phyloP scores from a whole-genome alignment of 1,140 invertebrate species.

The Eciton burchellii region DNA sequence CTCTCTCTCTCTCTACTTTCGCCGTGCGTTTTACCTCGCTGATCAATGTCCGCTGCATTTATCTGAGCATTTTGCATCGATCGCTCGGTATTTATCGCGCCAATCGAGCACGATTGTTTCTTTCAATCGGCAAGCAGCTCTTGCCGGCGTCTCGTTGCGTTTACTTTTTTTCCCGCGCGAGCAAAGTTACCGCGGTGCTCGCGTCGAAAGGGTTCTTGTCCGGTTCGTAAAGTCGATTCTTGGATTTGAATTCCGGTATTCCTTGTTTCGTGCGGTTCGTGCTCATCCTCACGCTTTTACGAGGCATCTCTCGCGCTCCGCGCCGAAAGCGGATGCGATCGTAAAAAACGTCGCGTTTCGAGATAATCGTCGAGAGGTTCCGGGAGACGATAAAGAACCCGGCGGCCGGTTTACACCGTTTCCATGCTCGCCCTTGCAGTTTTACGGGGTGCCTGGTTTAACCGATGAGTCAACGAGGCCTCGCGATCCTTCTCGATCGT shows the following conservation, averaged over 20 bases:
- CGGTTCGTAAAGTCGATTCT: slow-evolving; percentile 65
- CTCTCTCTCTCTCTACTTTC: slow-evolving; percentile 22
- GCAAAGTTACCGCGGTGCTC: not conserved
- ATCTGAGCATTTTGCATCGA: slow-evolving; percentile 14
- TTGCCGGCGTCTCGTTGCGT: not conserved
- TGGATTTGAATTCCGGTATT: slow-evolving; percentile 55
- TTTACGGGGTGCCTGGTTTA: slow-evolving; percentile 10
- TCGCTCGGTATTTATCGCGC: slow-evolving; percentile 11
- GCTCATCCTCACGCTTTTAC: slow-evolving; percentile 25
- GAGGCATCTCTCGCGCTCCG: slow-evolving; percentile 23
- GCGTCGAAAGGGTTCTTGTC: slow-evolving; percentile 39
- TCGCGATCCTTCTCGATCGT: not conserved
- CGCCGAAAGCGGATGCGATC: slow-evolving; percentile 35
- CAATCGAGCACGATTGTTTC: not conserved
- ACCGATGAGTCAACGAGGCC: not conserved
- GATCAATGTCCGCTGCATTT: slow-evolving; percentile 29
- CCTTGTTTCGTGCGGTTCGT: not conserved
- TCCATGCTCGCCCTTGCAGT: not conserved
- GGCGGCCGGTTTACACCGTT: not conserved
- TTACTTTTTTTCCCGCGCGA: slow-evolving; percentile 12
- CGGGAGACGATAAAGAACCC: slow-evolving; percentile 18
- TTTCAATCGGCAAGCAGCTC: not conserved
- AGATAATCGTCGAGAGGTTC: slow-evolving; percentile 43
- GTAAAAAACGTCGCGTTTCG: slow-evolving; percentile 46
- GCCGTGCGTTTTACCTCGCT: slow-evolving; percentile 22